These are phyloP conservation scores for Parauchenoglanis punctatus DNA, from an alignment of 2,797 vertebrate species.

Conservation along the genomic window DNA sequence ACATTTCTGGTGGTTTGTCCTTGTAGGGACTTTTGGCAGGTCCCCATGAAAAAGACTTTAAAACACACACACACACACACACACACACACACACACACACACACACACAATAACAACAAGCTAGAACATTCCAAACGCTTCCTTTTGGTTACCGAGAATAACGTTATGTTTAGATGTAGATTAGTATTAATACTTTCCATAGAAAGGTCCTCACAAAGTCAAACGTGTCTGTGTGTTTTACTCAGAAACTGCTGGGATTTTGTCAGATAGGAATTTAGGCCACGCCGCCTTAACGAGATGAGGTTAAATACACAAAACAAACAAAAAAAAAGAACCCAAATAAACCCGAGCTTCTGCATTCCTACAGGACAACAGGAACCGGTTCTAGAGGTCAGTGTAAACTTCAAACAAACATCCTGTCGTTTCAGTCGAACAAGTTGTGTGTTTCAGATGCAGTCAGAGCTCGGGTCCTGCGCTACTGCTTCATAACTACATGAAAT, in stretches of 20 bases:
- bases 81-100: not conserved
- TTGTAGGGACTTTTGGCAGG: not conserved
- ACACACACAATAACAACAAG: not conserved
- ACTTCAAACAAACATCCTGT: conserved; percentile 34
- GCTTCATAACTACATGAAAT: conserved; percentile 13
- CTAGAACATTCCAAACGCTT: not conserved
- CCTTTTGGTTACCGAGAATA: not conserved
- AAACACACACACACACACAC: not conserved
- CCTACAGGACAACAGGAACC: conserved; percentile 28
- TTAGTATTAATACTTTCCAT: not conserved
- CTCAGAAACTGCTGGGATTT: conserved; percentile 21
- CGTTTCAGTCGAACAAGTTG: too few species aligned
- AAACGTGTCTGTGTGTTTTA: not conserved
- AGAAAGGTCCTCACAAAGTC: not conserved
- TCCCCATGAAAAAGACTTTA: not conserved
- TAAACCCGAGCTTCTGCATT: conserved; percentile 9
- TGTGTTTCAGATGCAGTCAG: too few species aligned
- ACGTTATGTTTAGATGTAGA: not conserved
- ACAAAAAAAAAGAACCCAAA: not conserved
- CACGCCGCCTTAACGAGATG: not conserved
- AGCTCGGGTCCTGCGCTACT: too few species aligned
- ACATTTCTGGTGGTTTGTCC: not conserved
- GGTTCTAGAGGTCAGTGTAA: conserved; percentile 23
- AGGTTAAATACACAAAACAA: not conserved
- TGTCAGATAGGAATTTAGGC: not conserved